phyloP scores from a whole-genome alignment of 2,888 invertebrate genomes.

The Caenorhabditis imperialis region DNA sequence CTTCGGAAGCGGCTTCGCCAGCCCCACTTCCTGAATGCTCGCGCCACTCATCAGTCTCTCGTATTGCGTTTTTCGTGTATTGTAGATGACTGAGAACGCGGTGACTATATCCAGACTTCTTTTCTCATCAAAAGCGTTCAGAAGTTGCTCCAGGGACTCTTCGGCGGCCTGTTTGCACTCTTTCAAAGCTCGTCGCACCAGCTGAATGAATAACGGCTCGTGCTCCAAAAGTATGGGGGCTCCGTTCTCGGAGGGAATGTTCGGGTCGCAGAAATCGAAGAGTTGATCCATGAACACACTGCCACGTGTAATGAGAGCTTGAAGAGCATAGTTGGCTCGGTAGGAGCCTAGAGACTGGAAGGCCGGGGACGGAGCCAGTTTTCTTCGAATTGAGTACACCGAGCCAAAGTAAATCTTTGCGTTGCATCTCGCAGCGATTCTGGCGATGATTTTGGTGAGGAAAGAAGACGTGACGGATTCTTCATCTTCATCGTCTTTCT shows the following conservation, averaged over 20 bases:
- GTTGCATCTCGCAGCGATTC: conserved; percentile 30
- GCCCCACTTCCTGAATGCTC: conserved; percentile 35
- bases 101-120: conserved; percentile 54
- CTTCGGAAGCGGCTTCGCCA: conserved; percentile 54
- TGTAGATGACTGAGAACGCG: conserved; percentile 58
- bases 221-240: conserved; percentile 12
- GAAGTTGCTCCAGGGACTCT: conserved; percentile 66
- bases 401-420: conserved; percentile 58
- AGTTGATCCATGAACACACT: conserved; percentile 65
- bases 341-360: conserved; percentile 51
- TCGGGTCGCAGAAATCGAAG: conserved; percentile 38
- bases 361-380: conserved; percentile 40
- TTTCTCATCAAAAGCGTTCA: conserved; percentile 66
- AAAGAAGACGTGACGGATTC: conserved; percentile 7
- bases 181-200: conserved; percentile 41
- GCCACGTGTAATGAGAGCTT: conserved; percentile 68
- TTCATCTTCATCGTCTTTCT: conserved; percentile 18
- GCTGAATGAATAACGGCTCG: conserved; percentile 50
- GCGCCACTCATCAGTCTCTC: conserved; percentile 39
- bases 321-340: conserved; percentile 64
- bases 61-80: conserved; percentile 29
- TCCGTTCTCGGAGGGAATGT: conserved; percentile 8
- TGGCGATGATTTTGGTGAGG: conserved; percentile 19
- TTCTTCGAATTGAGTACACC: conserved; percentile 50
- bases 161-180: conserved; percentile 65